These are phyloP conservation scores for Aurelia coerulea DNA, from an alignment of 30 jellyfish, hydroid and myxozoan species.

Conservation along the genomic window DNA sequence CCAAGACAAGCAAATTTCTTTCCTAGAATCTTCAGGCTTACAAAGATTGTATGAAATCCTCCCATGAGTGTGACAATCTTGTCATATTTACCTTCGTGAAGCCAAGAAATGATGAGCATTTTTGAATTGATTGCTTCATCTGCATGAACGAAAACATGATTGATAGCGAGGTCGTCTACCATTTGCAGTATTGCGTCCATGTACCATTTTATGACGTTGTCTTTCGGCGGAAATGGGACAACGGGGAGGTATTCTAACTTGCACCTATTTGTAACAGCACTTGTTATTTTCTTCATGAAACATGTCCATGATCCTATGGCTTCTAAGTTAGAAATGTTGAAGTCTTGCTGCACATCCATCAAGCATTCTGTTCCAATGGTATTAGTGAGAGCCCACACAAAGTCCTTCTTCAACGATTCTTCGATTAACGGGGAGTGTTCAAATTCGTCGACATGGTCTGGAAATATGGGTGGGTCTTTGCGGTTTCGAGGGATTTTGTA, in stretches of 20 bases:
- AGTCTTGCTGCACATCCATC: conserved; percentile 1
- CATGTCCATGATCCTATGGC: too few species aligned
- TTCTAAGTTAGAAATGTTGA: neutral
- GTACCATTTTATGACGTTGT: conserved; percentile 9
- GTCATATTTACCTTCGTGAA: conserved; percentile 33
- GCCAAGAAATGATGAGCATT: conserved; percentile 34
- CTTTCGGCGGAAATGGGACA: conserved; percentile 36
- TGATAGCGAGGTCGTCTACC: conserved; percentile 3
- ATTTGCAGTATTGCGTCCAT: conserved; percentile 28
- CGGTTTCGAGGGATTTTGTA: too few species aligned
- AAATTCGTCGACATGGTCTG: conserved; percentile 17
- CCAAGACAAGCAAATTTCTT: too few species aligned
- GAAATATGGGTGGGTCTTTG: conserved; percentile 1
- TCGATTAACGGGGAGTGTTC: conserved; percentile 9
- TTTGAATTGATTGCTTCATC: neutral
- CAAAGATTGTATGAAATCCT: conserved; percentile 42
- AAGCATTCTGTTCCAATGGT: conserved; percentile 29
- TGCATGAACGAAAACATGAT: too few species aligned
- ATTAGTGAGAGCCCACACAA: conserved; percentile 14
- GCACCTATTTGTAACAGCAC: conserved; percentile 18
- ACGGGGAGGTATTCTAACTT: conserved; percentile 63
- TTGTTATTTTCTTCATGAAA: neutral
- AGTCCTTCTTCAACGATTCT: conserved; percentile 11
- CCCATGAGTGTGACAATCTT: conserved; percentile 38
- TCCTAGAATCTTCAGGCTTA: conserved; percentile 6